phyloP scores from a whole-genome alignment of 2,113 vertebrate genomes.

The Stictonetta naevosa region DNA sequence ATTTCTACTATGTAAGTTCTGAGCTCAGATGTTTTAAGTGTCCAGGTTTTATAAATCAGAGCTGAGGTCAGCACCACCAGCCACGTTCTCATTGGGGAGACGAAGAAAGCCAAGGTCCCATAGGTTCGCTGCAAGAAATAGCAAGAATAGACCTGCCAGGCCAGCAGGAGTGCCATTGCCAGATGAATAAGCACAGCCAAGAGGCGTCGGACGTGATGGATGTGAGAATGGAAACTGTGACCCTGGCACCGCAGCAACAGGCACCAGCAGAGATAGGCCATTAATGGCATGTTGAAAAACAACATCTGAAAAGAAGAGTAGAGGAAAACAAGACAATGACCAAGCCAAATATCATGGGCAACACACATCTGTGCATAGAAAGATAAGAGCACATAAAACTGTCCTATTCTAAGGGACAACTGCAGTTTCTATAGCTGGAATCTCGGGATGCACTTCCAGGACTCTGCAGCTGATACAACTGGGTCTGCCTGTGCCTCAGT shows the following conservation, averaged over 20 bases:
- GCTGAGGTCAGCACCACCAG: constrained; percentile 80
- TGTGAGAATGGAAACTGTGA: constrained; percentile 86
- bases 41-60: constrained; percentile 87
- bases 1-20: constrained; percentile 75
- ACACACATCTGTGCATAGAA: not conserved
- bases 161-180: constrained; percentile 84
- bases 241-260: constrained; percentile 87
- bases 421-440: not conserved
- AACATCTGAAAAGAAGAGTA: constrained; percentile 78
- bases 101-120: constrained; percentile 85
- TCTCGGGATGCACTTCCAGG: not conserved
- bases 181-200: constrained; percentile 77
- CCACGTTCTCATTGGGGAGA: constrained; percentile 93
- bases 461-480: not conserved
- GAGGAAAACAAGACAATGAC: not conserved
- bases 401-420: not conserved
- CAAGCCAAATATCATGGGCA: not conserved
- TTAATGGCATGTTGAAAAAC: constrained; percentile 95
- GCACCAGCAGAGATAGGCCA: constrained; percentile 93
- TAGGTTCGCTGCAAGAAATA: constrained; percentile 90
- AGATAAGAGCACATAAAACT: not conserved
- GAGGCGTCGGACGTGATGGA: constrained; percentile 68
- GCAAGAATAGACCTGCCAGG: constrained; percentile 91
- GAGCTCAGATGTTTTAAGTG: constrained; percentile 69
- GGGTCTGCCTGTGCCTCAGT: not conserved